Evolutionary conservation across 2,113 vertebrate genomes (phyloP), one percentile per base, ranked within the genome.

Genomic region (Pleuronectes platessa): DNA sequence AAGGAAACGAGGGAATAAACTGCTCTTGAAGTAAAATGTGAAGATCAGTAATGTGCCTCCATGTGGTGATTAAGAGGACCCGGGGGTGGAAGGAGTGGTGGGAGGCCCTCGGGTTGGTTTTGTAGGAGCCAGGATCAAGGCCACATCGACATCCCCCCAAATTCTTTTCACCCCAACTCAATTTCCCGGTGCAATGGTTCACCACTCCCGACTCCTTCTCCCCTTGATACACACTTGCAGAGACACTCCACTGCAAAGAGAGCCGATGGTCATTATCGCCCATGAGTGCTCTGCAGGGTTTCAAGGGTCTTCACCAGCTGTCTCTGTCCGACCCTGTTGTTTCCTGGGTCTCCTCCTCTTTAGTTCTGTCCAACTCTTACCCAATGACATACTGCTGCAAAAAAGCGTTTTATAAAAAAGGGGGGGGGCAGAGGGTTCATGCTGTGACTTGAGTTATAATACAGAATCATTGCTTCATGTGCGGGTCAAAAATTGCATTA

Each of bases 261-360:
- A 78, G 75, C 76, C 61, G 15, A 45, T 40, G 80, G 75, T 79
- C 76, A 78, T 83, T 82, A 88, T 76, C 40, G n/a, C 59, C 79
- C 72, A 23, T 45, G 78, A 84, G 68, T 20, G 37, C 79, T 83
- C 71, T 3, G 68, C 86, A 15, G 70, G 86, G 45, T 56, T 82
- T 74, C 4, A 17, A 84, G 82, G 71, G 73, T 60, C 61, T 63
- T 49, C 67, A 9, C 20, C 3, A 54, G 37, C 45, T 42, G 68
- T 58, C 54, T 63, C 10, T 26, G 58, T 59, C 21, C 37, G 21
- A 17, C 11, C 12, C 40, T 42, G 40, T 56, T 7, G 59, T 60
- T 68, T 27, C 42, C 69, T 1, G 21, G 47, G 55, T 31, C 6
- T 68, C 0, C n/a, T 42, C 40, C 40, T 42, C 40, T 42, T 20